Percentiles rank a stretch among this genome's conserved stretches.
phyloP scores from a whole-genome alignment of 2,113 vertebrate species.

The Nanorana parkeri region DNA sequence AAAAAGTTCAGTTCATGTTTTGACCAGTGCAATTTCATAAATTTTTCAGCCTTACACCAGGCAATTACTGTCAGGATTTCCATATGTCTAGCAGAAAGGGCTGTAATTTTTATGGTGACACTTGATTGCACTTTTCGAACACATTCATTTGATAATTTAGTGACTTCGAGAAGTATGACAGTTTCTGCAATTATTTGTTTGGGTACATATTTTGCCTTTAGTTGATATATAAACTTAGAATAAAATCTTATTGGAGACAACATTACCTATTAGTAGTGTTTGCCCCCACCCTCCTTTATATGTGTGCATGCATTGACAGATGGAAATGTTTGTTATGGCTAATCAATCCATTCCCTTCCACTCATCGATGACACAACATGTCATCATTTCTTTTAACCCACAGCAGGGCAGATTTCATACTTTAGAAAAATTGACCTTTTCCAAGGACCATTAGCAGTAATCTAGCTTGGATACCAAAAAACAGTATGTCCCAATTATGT shows the following conservation, averaged over 20 bases:
- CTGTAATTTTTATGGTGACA: slow-evolving; percentile 29
- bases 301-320: no score
- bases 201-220: neutral
- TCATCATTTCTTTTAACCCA: no score
- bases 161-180: neutral
- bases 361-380: neutral
- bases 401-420: no score
- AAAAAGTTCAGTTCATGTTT: neutral
- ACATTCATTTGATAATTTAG: slow-evolving; percentile 30
- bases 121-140: neutral
- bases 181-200: neutral
- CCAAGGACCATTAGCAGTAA: no score
- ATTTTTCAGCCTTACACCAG: slow-evolving; percentile 27
- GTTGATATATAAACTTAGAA: neutral
- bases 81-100: slow-evolving; percentile 7
- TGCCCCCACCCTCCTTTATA: no score
- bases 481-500: no score
- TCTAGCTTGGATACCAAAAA: no score
- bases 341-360: neutral
- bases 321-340: no score
- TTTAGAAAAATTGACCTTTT: no score
- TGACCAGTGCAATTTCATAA: slow-evolving; percentile 15
- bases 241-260: no score
- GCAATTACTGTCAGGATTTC: slow-evolving; percentile 33
- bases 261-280: no score